Evolutionary conservation across 2,797 vertebrate species (phyloP).

Genomic region (Bradypodion pumilum): DNA sequence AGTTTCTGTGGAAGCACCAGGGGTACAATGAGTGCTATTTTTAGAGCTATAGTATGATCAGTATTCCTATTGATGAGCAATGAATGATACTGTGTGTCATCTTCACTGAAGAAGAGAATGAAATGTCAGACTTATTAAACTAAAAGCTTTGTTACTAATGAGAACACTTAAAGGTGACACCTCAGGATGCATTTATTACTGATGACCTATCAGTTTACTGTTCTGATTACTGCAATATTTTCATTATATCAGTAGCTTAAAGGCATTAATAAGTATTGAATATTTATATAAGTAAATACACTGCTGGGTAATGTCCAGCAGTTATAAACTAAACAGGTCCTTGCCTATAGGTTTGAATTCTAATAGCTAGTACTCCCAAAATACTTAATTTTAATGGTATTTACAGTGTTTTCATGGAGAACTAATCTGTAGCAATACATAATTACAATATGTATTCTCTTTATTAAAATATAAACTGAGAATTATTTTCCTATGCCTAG

Average conservation of each 20-base stretch:
- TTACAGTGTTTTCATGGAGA: background rate
- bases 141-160: background rate
- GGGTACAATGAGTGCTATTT: background rate
- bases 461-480: background rate
- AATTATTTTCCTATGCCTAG: background rate
- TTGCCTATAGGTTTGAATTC: background rate
- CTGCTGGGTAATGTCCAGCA: background rate
- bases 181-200: background rate
- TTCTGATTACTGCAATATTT: background rate
- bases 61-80: background rate
- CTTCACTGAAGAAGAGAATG: background rate
- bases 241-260: background rate
- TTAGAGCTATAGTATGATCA: conserved; percentile 4
- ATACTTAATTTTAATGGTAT: background rate
- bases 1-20: background rate
- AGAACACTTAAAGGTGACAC: background rate
- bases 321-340: background rate
- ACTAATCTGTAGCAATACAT: background rate
- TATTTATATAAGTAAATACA: background rate
- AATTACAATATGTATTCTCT: too few species aligned
- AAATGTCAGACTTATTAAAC: background rate
- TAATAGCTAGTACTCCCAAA: background rate
- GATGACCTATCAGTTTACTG: background rate
- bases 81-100: background rate
- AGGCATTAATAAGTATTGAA: background rate